Evolutionary conservation across 2,797 vertebrate species (phyloP).

Genomic region (Hylomyscus alleni): DNA sequence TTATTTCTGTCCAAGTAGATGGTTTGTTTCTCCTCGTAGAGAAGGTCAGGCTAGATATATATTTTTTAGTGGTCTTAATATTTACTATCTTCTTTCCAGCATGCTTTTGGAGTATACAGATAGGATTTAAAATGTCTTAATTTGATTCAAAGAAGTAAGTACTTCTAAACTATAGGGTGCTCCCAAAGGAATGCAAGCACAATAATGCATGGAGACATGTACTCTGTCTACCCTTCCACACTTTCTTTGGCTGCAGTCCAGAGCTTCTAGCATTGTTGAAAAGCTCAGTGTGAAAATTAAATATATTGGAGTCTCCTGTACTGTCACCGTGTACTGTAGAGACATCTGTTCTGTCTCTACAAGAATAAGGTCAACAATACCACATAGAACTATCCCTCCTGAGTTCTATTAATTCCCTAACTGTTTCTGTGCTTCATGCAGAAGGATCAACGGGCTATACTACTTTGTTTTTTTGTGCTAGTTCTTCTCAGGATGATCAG

Average conservation of each 20-base stretch:
- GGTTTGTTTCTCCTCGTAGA: background rate
- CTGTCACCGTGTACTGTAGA: background rate
- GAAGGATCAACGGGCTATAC: background rate
- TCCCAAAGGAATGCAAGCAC: background rate
- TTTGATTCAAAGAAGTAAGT: background rate
- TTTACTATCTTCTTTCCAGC: background rate
- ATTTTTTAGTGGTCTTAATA: background rate
- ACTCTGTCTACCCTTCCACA: background rate
- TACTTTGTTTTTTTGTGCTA: background rate
- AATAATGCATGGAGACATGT: background rate
- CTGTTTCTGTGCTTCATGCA: background rate
- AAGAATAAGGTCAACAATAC: background rate
- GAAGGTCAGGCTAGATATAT: background rate
- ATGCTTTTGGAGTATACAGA: background rate
- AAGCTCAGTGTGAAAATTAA: background rate
- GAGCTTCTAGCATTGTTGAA: background rate
- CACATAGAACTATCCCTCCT: background rate
- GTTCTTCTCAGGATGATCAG: background rate
- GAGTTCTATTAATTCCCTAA: background rate
- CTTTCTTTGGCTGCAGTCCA: background rate
- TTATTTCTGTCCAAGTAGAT: background rate
- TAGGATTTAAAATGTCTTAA: background rate
- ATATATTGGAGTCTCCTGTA: background rate
- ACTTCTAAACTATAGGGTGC: background rate
- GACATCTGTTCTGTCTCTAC: background rate